A percentile compares a stretch with the other conserved stretches of the same genome.
Evolutionary conservation across 1,140 invertebrate species (phyloP).

Genomic region (Mesaphorura yosii): DNA sequence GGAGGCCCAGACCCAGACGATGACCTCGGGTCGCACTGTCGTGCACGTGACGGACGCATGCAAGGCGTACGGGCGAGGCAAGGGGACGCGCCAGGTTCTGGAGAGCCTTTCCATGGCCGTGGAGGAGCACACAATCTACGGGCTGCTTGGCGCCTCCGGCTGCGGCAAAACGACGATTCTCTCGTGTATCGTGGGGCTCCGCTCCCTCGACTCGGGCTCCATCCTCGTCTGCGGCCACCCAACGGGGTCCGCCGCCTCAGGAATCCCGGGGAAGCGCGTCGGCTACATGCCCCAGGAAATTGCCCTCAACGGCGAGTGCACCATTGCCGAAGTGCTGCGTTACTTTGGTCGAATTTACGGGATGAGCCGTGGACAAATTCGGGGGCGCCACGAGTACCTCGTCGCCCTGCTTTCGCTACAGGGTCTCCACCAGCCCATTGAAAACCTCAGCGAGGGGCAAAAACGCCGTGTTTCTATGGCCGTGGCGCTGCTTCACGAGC

Average conservation of each 20-base stretch:
- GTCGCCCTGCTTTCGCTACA: slow-evolving; percentile 74
- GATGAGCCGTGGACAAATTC: slow-evolving; percentile 59
- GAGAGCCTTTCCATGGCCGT: slow-evolving; percentile 36
- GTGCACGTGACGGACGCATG: slow-evolving; percentile 27
- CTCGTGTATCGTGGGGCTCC: slow-evolving; percentile 71
- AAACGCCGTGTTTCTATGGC: slow-evolving; percentile 82
- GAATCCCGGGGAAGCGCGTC: slow-evolving; percentile 72
- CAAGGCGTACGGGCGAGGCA: slow-evolving; percentile 34
- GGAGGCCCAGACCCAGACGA: no score
- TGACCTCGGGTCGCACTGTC: no score
- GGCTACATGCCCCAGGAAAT: slow-evolving; percentile 51
- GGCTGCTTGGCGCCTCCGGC: slow-evolving; percentile 69
- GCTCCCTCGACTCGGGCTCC: slow-evolving; percentile 65
- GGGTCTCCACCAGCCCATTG: slow-evolving; percentile 43
- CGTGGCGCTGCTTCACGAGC: slow-evolving; percentile 80
- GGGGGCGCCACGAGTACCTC: slow-evolving; percentile 69
- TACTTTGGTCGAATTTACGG: slow-evolving; percentile 83
- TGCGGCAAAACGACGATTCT: slow-evolving; percentile 75
- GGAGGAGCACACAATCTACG: slow-evolving; percentile 56
- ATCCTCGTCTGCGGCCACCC: slow-evolving; percentile 73
- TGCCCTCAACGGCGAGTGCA: slow-evolving; percentile 80
- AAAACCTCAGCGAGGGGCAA: slow-evolving; percentile 68
- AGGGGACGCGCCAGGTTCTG: slow-evolving; percentile 33
- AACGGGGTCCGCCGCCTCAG: slow-evolving; percentile 55
- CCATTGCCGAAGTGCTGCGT: slow-evolving; percentile 75